Conservation (phyloP, 2,113 vertebrate genomes). For the Cinclus mexicanus region DNA sequence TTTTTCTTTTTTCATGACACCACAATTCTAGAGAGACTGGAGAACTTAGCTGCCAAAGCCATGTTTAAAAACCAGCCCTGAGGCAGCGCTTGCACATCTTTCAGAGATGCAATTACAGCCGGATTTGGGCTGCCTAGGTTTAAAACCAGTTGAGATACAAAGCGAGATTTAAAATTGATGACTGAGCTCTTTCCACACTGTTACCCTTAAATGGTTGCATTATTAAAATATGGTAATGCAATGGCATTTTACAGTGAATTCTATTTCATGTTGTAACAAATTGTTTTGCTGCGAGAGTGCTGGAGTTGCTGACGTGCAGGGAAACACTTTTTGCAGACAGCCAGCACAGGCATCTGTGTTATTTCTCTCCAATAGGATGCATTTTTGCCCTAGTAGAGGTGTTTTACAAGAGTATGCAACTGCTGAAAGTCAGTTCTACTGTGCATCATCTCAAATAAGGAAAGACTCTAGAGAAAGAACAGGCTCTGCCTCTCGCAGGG, state of each 20-base stretch:
- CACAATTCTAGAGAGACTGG: neutral
- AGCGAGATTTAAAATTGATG: conserved; percentile 12
- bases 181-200: conserved; percentile 13
- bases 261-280: neutral
- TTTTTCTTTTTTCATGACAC: neutral
- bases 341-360: neutral
- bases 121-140: neutral
- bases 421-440: neutral
- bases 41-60: neutral
- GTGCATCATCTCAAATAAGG: neutral
- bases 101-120: neutral
- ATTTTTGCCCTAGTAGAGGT: neutral
- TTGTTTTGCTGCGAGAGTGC: neutral
- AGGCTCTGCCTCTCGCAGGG: neutral
- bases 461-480: neutral
- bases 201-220: conserved; percentile 3
- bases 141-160: conserved; percentile 15
- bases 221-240: conserved; percentile 42
- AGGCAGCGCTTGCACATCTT: neutral
- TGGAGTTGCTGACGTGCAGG: neutral
- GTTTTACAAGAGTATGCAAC: neutral
- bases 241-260: conserved; percentile 22
- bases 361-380: neutral
- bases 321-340: neutral
- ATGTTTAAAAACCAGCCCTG: neutral